Evolutionary conservation across 2,888 invertebrate genomes (phyloP).

Genomic region (Tinea semifulvella): DNA sequence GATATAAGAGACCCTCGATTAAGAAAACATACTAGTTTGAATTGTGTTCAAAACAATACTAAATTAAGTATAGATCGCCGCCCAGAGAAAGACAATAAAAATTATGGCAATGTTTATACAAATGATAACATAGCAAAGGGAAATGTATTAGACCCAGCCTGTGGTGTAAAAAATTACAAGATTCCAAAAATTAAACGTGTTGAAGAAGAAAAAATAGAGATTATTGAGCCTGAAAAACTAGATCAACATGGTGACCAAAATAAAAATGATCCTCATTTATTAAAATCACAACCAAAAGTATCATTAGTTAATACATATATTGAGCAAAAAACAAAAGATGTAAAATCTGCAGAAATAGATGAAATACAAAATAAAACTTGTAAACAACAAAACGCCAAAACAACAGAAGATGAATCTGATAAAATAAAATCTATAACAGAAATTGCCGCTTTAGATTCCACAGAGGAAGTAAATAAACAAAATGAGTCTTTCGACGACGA

Average conservation of each 20-base stretch:
- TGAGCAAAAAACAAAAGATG: too few species aligned
- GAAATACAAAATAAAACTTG: too few species aligned
- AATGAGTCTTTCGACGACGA: background rate
- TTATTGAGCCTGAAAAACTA: too few species aligned
- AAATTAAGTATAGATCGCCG: conserved; percentile 20
- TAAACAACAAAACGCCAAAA: too few species aligned
- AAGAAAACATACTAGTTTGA: background rate
- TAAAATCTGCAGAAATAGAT: too few species aligned
- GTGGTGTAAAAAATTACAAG: conserved; percentile 57
- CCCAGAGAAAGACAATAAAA: conserved; percentile 16
- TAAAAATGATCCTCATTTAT: too few species aligned
- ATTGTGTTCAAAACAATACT: background rate
- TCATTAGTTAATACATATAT: too few species aligned
- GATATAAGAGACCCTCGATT: conserved; percentile 1
- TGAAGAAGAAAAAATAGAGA: conserved; percentile 22
- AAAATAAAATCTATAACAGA: conserved; percentile 5
- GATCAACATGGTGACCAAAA: too few species aligned
- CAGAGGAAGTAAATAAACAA: background rate
- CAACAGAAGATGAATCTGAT: conserved; percentile 1
- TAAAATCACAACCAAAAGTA: too few species aligned
- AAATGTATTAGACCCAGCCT: conserved; percentile 42
- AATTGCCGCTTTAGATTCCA: too few species aligned
- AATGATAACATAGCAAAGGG: conserved; percentile 52
- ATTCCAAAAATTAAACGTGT: conserved; percentile 56
- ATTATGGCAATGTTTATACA: conserved; percentile 47